phyloP scores from a whole-genome alignment of 2,888 invertebrate species.

The Ischnura elegans region DNA sequence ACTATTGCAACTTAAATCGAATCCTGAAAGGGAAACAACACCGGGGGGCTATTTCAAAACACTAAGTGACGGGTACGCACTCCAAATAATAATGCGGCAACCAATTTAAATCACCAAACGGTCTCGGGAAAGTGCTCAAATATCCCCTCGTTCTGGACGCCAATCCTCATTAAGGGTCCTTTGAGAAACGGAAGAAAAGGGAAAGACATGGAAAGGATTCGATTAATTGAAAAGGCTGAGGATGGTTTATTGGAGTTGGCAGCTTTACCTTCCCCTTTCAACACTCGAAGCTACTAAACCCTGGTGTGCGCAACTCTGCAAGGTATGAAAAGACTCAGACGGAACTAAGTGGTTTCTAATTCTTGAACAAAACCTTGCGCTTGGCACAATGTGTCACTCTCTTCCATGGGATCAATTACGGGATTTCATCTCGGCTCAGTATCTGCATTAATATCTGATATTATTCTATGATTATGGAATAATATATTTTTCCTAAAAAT shows the following conservation, averaged over 20 bases:
- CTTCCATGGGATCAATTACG: too few relatives aligned
- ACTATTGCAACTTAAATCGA: too few relatives aligned
- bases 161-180: background rate
- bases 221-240: background rate
- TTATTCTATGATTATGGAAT: too few relatives aligned
- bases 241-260: background rate
- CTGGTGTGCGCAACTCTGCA: background rate
- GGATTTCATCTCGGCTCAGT: too few relatives aligned
- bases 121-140: background rate
- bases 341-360: too few relatives aligned
- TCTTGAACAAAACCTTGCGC: too few relatives aligned
- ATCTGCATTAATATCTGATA: too few relatives aligned
- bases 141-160: background rate
- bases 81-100: background rate
- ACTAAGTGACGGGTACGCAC: background rate
- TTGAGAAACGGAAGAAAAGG: background rate
- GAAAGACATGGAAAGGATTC: background rate
- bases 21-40: too few relatives aligned
- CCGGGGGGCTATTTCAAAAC: background rate
- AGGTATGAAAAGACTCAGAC: too few relatives aligned
- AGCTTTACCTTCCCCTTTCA: background rate
- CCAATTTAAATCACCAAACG: background rate
- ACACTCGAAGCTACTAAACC: background rate
- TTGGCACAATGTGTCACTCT: too few relatives aligned
- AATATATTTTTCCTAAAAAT: too few relatives aligned